Evolutionary conservation across 2,888 invertebrate genomes (phyloP), one percentile per base, ranked within the genome.

Genomic region (Pharmacophagus antenor): DNA sequence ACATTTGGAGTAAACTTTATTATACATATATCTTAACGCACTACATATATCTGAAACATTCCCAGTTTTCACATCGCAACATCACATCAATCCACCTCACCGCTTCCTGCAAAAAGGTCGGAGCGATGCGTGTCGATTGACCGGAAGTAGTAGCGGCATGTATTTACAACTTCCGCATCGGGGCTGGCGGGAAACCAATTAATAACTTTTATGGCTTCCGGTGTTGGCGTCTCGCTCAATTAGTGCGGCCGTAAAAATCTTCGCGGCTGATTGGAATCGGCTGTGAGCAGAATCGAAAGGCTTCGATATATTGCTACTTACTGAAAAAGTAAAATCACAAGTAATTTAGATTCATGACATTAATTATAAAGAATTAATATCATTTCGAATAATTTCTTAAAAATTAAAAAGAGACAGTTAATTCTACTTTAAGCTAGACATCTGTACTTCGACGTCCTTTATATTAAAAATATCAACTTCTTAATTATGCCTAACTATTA

Each of bases 181-280:
- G 77, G 81, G 75, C 72, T 75, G 79, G 80, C 80, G 82, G 84
- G 84, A 79, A 79, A 80, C 80, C 88, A 87, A 88, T 88, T 88
- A 88, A 88, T 88, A 88, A 87, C 88, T 87, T 88, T 88, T 88
- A 88, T 88, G 73, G 88, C 74, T 80, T 79, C 84, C 87, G 82
- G 78, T 72, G 78, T 70, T 77, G 78, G 79, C 82, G 76, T 71
- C 78, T 70, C 76, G 82, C 70, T 79, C 88, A 89, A 89, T 89
- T 88, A 89, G 80, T 77, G 67, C 78, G 67, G 75, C 78, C 79
- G 84, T 88, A 89, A 88, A 89, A 89, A 88, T 83, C 83, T 83
- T 79, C 79, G 70, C 82, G 86, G 74, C 79, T 84, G 87, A 89
- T 88, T 88, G 88, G 82, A 69, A 66, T 63, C 65, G 65, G 67